These are phyloP conservation scores for Calonectris borealis DNA, from an alignment of 2,113 vertebrate species.

Conservation along the genomic window DNA sequence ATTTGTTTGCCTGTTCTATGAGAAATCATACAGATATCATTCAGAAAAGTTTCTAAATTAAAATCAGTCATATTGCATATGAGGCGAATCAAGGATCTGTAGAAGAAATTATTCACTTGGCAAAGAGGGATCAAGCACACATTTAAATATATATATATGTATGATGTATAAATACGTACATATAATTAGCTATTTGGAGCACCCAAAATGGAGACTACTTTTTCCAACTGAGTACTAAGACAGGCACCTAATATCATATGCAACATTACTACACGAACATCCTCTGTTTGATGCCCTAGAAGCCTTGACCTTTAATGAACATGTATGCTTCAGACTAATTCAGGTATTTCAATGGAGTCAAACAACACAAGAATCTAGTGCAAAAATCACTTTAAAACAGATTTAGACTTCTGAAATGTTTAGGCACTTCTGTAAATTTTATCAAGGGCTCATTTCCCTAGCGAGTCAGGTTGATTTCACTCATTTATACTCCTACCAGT, in stretches of 20 bases:
- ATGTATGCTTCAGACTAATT: background rate
- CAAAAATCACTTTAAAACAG: background rate
- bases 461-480: background rate
- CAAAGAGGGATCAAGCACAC: background rate
- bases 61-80: background rate
- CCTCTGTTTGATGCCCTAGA: background rate
- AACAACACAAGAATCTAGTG: background rate
- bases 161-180: background rate
- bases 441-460: background rate
- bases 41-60: background rate
- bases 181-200: background rate
- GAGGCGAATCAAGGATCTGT: background rate
- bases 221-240: background rate
- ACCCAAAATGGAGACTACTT: background rate
- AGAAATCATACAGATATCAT: background rate
- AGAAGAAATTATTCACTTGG: background rate
- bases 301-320: background rate
- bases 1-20: background rate
- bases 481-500: background rate
- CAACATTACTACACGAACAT: background rate
- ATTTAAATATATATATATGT: background rate
- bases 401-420: background rate
- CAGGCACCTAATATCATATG: background rate
- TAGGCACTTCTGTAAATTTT: background rate
- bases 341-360: background rate